Percentiles rank a stretch among this genome's conserved stretches.
Evolutionary conservation across 2,113 vertebrate genomes (phyloP).

Genomic region (Camelus bactrianus): DNA sequence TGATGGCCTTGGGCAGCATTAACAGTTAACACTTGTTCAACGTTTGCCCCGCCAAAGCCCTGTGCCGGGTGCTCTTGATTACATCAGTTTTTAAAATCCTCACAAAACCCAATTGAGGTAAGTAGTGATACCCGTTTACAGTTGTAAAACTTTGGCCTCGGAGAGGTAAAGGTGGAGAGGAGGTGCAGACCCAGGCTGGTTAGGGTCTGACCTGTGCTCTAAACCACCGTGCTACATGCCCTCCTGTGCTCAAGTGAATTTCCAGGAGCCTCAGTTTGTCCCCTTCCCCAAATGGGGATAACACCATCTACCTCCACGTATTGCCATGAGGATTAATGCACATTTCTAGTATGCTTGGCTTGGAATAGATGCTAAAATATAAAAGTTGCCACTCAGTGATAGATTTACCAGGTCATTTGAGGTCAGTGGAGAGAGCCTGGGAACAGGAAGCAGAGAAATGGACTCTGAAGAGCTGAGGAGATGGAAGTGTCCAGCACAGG

Average conservation of each 20-base stretch:
- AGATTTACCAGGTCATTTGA: not conserved
- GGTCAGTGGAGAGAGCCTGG: not conserved
- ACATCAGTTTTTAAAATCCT: not conserved
- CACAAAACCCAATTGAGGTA: not conserved
- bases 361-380: not conserved
- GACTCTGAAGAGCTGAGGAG: not conserved
- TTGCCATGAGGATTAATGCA: not conserved
- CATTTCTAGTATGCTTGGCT: not conserved
- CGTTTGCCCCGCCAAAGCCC: not conserved
- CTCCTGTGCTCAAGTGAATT: not conserved
- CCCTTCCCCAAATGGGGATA: not conserved
- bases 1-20: conserved; percentile 16
- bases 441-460: not conserved
- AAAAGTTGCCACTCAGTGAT: not conserved
- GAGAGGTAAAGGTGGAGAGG: not conserved
- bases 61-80: not conserved
- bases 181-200: not conserved
- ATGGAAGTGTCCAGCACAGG: not conserved
- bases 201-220: not conserved
- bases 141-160: not conserved
- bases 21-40: conserved; percentile 23
- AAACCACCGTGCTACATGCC: rapidly evolving
- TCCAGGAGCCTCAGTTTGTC: not conserved
- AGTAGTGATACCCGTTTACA: not conserved
- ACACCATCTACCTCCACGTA: not conserved